These are phyloP conservation scores for Arenaria interpres DNA, from an alignment of 2,113 vertebrate species.

Conservation along the genomic window DNA sequence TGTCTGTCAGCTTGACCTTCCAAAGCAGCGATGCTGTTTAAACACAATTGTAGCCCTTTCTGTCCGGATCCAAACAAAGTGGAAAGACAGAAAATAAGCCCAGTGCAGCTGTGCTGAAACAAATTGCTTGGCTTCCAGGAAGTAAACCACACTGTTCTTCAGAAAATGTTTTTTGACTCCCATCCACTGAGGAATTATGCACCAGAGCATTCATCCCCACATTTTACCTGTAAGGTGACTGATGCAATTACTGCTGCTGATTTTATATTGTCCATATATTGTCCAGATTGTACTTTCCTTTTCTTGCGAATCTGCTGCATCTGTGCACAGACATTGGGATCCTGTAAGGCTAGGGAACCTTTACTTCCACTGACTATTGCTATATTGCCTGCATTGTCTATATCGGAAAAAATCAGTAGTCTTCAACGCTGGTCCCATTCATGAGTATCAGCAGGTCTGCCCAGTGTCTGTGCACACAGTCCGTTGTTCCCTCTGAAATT, in stretches of 20 bases:
- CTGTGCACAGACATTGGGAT: neutral
- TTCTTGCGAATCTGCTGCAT: neutral
- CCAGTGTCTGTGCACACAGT: neutral
- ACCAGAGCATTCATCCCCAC: neutral
- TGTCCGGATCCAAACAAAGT: neutral
- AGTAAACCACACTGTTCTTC: neutral
- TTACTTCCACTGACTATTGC: neutral
- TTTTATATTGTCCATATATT: neutral
- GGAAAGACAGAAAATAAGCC: neutral
- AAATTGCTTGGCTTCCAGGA: neutral
- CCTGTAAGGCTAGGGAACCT: neutral
- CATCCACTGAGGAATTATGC: neutral
- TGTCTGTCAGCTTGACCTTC: neutral
- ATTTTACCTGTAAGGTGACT: neutral
- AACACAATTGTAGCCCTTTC: neutral
- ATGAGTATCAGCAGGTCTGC: neutral
- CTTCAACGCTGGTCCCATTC: neutral
- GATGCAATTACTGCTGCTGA: neutral
- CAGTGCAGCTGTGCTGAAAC: conserved; percentile 9
- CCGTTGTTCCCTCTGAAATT: neutral
- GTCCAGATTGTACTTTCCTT: neutral
- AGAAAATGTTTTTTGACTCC: conserved; percentile 3
- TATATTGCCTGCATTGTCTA: neutral
- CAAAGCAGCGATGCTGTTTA: neutral
- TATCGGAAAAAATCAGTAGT: neutral